These are phyloP conservation scores for Ciona savignyi DNA, from an alignment of 23 tunicate species.

Conservation along the genomic window DNA sequence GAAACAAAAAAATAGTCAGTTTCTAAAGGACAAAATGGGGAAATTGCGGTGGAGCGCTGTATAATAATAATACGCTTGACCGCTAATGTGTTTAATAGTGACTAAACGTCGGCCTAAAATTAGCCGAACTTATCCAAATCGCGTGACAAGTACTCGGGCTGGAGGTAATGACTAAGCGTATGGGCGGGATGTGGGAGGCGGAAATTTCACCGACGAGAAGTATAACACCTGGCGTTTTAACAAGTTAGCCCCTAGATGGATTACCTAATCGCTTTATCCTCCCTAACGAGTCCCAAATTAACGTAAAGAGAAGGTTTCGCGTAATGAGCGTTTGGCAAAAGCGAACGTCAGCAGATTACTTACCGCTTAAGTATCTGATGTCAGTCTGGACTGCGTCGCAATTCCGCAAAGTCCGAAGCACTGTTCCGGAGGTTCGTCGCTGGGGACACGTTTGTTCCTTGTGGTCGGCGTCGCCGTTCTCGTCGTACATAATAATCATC, in stretches of 20 bases:
- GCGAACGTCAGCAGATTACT: background rate
- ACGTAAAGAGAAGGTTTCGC: too few relatives aligned
- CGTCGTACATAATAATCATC: constrained; percentile 34
- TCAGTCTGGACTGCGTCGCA: constrained; percentile 1
- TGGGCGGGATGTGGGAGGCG: background rate
- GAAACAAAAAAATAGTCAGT: background rate
- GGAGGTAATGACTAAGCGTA: background rate
- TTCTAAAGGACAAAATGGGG: too few relatives aligned
- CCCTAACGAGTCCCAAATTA: background rate
- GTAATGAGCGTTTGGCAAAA: too few relatives aligned
- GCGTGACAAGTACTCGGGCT: background rate
- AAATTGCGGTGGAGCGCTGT: background rate
- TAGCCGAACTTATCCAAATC: background rate
- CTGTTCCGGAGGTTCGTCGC: constrained; percentile 6
- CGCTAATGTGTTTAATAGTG: background rate
- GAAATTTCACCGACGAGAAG: background rate
- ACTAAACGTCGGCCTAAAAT: background rate
- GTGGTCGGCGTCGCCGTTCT: constrained; percentile 9
- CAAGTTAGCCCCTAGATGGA: background rate
- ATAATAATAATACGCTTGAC: too few relatives aligned
- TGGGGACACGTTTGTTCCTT: background rate
- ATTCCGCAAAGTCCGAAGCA: constrained; percentile 11
- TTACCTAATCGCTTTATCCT: background rate
- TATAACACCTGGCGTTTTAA: background rate
- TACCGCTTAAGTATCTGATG: constrained; percentile 24